Percentiles rank a stretch among this genome's conserved stretches.
Evolutionary conservation across 1,140 invertebrate species (phyloP).

Genomic region (Ruditapes philippinarum): DNA sequence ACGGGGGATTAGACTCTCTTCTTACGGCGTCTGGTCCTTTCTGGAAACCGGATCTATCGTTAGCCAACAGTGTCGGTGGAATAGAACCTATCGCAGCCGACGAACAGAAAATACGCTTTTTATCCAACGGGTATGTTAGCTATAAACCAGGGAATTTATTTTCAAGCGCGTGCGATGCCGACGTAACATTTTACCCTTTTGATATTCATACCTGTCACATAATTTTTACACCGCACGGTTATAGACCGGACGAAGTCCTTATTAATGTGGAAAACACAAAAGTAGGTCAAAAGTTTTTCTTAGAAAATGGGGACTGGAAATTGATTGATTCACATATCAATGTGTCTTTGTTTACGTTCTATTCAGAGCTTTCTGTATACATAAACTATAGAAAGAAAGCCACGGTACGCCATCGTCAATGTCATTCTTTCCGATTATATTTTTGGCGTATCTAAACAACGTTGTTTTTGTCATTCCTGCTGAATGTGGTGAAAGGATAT

Average conservation of each 20-base stretch:
- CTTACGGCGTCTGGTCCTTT: too few species aligned
- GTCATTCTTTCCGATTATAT: slow-evolving; percentile 88
- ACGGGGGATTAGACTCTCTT: too few species aligned
- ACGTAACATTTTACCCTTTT: slow-evolving; percentile 27
- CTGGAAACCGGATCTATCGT: too few species aligned
- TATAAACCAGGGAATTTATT: not conserved
- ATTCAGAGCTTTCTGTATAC: not conserved
- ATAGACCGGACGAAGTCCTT: not conserved
- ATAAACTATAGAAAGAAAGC: not conserved
- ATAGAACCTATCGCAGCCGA: not conserved
- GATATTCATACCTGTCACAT: slow-evolving; percentile 7
- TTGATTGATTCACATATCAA: not conserved
- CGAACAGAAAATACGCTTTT: not conserved
- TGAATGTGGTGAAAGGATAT: slow-evolving; percentile 89
- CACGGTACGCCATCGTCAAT: slow-evolving; percentile 87
- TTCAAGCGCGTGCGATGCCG: not conserved
- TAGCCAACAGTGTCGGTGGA: too few species aligned
- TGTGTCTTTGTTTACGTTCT: not conserved
- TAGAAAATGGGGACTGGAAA: not conserved
- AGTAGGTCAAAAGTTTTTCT: not conserved
- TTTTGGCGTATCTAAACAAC: slow-evolving; percentile 88
- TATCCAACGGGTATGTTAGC: not conserved
- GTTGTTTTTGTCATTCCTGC: slow-evolving; percentile 89
- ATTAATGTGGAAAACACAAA: not conserved
- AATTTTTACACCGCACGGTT: not conserved